Base-by-base conservation (phyloP, 1,140 invertebrate genomes). In the Drosophila willistoni region DNA sequence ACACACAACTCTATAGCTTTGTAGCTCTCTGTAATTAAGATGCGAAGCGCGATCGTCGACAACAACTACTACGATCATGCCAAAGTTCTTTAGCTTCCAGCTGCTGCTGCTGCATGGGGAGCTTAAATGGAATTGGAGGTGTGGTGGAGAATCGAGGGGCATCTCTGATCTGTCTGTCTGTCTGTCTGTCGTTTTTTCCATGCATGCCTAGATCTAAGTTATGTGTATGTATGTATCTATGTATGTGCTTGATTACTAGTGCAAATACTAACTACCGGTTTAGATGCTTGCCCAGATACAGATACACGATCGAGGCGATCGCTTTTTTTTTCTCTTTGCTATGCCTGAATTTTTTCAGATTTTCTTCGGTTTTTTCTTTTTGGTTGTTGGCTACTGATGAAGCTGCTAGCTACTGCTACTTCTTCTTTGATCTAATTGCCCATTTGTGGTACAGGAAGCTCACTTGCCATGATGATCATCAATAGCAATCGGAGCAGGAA, bases 251-350 rank as follows among this genome's bases (percentile, higher is more conserved):
- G 83, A 87, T 87, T 87, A 89, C 80, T 73, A 87, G 83, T 87
- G 84, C 83, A 87, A 87, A 87, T 87, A 87, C 83, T 83, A 87
- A 87, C 83, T 87, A 87, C 83, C 83, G 83, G 83, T 87, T 87
- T 87, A 83, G 83, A 86, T 87, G 68, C 79, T 60, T 65, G 68
- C 78, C 71, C 78, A 75, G 82, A 85, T 79, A 76, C 60, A 73
- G 60, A 57, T 64, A 68, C 62, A 44, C 25, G 62, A 44, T 62
- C 36, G 60, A 41, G 39, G 39, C 39, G 36, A 36, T 68, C 51
- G 66, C 60, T 57, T 51, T 19, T 22, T 47, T 51, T 17, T 19
- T 29, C 29, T 7, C 29, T 6, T 29, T 29, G 29, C 29, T 47
- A 22, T 51, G 44, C 44, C 44, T 51, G 44, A 51, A 51, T 14